Conservation (phyloP, 1,140 invertebrate genomes). For the Hestina assimilis region DNA sequence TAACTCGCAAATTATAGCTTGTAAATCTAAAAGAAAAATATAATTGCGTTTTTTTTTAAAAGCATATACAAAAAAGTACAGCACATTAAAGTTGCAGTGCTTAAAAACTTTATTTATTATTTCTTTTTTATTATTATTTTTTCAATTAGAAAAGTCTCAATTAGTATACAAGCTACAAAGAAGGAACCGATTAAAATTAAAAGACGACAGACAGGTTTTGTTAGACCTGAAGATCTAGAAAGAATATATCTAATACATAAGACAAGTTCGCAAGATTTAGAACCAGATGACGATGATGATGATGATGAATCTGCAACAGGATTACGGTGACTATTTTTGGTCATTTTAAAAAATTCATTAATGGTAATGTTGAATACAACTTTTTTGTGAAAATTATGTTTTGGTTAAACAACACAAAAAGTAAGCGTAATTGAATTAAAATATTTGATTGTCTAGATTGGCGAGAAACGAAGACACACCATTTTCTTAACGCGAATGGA, state of each 20-base stretch:
- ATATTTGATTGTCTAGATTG: too few relatives aligned
- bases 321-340: conserved; percentile 25
- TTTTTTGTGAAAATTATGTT: too few relatives aligned
- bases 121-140: conserved; percentile 34
- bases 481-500: too few relatives aligned
- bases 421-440: too few relatives aligned
- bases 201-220: conserved; percentile 54
- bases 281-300: conserved; percentile 36
- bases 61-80: too few relatives aligned
- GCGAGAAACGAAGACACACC: too few relatives aligned
- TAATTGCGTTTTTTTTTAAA: too few relatives aligned
- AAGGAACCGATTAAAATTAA: conserved; percentile 42
- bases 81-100: too few relatives aligned
- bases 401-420: too few relatives aligned
- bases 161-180: conserved; percentile 29
- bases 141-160: conserved; percentile 57
- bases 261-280: conserved; percentile 7
- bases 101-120: conserved; percentile 8
- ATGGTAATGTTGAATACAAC: too few relatives aligned
- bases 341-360: too few relatives aligned
- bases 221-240: conserved; percentile 42
- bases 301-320: conserved; percentile 37
- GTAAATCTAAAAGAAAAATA: too few relatives aligned
- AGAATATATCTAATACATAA: conserved; percentile 32
- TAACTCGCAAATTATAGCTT: background rate